phyloP scores from a whole-genome alignment of 2,888 invertebrate genomes.

The Lissocephala sabroskyi region DNA sequence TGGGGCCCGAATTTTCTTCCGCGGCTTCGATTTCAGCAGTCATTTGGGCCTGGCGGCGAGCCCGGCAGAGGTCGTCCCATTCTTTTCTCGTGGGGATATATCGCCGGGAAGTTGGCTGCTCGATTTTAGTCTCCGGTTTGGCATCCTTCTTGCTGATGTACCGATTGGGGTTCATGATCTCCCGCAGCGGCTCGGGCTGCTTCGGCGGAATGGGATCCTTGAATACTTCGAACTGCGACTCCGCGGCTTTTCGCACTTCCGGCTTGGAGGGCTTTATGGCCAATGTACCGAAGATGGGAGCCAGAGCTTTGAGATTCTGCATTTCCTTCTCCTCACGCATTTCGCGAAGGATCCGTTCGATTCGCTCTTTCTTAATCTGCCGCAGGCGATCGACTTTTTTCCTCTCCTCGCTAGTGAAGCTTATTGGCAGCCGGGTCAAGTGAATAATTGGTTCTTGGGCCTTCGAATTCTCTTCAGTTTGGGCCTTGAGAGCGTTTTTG shows the following conservation, averaged over 20 bases:
- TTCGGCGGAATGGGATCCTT: not conserved
- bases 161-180: conserved; percentile 2
- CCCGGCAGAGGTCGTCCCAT: conserved; percentile 44
- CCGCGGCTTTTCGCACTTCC: too few relatives aligned
- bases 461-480: too few relatives aligned
- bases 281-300: too few relatives aligned
- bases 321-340: conserved; percentile 29
- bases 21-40: too few relatives aligned
- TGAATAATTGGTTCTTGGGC: conserved; percentile 25
- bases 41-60: conserved; percentile 7
- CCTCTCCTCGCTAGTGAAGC: conserved; percentile 29
- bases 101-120: conserved; percentile 10
- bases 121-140: not conserved
- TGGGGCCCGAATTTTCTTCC: too few relatives aligned
- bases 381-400: conserved; percentile 35
- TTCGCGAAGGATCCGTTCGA: conserved; percentile 39
- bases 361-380: conserved; percentile 30
- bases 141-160: conserved; percentile 24
- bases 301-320: not conserved
- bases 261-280: too few relatives aligned
- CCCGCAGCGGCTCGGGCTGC: not conserved
- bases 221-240: too few relatives aligned
- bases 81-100: conserved; percentile 46
- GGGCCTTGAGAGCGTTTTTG: not conserved
- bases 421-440: conserved; percentile 31